A percentile compares a stretch with the other conserved stretches of the same genome.
Conservation (phyloP, 2,113 vertebrate species). For the Scomber colias region DNA sequence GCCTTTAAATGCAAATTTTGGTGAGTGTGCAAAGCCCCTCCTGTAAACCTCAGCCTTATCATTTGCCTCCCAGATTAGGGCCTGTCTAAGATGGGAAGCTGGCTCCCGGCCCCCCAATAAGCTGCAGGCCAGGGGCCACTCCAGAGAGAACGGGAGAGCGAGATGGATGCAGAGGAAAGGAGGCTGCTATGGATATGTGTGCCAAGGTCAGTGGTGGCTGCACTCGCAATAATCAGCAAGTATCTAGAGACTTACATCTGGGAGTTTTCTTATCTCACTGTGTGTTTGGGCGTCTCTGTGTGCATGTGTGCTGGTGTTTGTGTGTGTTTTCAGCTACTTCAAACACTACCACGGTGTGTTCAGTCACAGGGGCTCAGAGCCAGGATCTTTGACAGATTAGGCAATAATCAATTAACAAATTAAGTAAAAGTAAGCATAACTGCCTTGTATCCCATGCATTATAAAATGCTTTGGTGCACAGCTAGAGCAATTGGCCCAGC, state of each 20-base stretch:
- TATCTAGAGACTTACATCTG: slow-evolving; percentile 64
- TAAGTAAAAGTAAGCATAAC: slow-evolving; percentile 63
- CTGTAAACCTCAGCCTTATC: slow-evolving; percentile 83
- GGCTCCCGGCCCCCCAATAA: slow-evolving; percentile 76
- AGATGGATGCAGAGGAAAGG: slow-evolving; percentile 38
- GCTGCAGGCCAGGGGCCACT: slow-evolving; percentile 77
- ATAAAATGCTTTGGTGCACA: slow-evolving; percentile 49
- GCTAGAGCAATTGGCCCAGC: slow-evolving; percentile 51
- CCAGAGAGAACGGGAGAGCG: slow-evolving; percentile 37
- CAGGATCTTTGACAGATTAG: slow-evolving; percentile 62
- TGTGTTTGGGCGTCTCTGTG: slow-evolving; percentile 17
- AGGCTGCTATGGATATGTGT: slow-evolving; percentile 43
- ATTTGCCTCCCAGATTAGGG: slow-evolving; percentile 84
- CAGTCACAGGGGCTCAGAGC: slow-evolving; percentile 28
- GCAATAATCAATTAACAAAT: slow-evolving; percentile 74
- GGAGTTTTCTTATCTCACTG: slow-evolving; percentile 52
- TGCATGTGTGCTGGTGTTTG: slow-evolving; percentile 6
- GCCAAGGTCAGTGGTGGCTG: slow-evolving; percentile 75
- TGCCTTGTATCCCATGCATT: slow-evolving; percentile 45
- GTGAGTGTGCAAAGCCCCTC: slow-evolving; percentile 76
- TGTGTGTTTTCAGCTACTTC: slow-evolving; percentile 20
- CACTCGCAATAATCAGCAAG: slow-evolving; percentile 60
- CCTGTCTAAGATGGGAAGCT: slow-evolving; percentile 77
- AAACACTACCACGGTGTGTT: slow-evolving; percentile 22
- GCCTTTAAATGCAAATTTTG: slow-evolving; percentile 86